Conservation (phyloP, 2,113 vertebrate species). For the Xenotilapia longispinis region DNA sequence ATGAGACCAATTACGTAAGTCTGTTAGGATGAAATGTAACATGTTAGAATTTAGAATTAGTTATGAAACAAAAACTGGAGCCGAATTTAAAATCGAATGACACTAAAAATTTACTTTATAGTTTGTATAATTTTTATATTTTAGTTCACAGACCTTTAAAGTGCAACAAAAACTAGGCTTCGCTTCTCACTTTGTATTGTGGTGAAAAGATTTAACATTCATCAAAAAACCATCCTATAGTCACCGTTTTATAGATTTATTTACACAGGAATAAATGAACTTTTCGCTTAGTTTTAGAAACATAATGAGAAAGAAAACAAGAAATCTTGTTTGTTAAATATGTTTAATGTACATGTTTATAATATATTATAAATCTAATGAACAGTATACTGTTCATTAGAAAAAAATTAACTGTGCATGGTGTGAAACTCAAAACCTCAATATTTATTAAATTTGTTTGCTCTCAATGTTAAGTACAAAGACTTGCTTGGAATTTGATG, state of each 20-base stretch:
- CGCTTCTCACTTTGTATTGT: neutral
- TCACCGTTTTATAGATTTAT: accelerated
- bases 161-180: accelerated
- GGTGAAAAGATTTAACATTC: neutral
- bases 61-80: neutral
- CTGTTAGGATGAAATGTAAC: neutral
- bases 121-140: neutral
- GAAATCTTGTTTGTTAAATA: neutral
- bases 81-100: neutral
- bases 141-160: neutral
- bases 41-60: neutral
- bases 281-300: neutral
- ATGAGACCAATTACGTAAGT: neutral
- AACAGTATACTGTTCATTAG: neutral
- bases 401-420: neutral
- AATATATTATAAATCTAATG: neutral
- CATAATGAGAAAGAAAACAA: neutral
- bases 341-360: neutral
- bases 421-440: neutral
- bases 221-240: neutral
- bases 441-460: accelerated
- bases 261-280: neutral
- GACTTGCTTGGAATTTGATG: neutral
- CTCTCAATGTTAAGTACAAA: neutral
- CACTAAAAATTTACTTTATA: accelerated